Evolutionary conservation across 2,888 invertebrate genomes (phyloP).

Genomic region (Busseola fusca): DNA sequence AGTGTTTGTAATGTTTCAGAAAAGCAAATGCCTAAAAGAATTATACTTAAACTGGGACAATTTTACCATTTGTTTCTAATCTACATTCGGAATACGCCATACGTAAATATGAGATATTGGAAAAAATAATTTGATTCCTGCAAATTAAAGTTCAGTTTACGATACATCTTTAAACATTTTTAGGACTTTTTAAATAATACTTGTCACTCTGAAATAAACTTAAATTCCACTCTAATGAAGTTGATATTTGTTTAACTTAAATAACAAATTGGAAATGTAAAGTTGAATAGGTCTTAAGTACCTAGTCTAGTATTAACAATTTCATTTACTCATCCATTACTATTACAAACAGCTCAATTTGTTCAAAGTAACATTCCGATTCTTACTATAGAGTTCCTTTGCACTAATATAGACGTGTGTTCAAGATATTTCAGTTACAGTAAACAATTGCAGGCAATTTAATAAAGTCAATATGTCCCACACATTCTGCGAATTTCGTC

Average conservation of each 20-base stretch:
- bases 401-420: background rate
- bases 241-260: no score
- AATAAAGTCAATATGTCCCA: conserved; percentile 14
- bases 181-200: no score
- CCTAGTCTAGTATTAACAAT: background rate
- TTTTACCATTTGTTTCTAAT: background rate
- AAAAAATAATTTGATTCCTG: no score
- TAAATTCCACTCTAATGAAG: no score
- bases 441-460: conserved; percentile 23
- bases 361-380: background rate
- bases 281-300: background rate
- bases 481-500: conserved; percentile 25
- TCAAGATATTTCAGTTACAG: background rate
- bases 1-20: conserved; percentile 30
- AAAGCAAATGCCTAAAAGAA: conserved; percentile 38
- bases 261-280: no score
- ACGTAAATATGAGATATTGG: no score
- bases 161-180: no score
- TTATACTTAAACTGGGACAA: conserved; percentile 37
- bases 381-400: background rate
- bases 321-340: background rate
- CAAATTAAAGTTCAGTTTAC: no score
- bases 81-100: no score
- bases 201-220: no score
- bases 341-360: background rate